Base-by-base conservation (phyloP, 2,797 vertebrate species). In the Lagorchestes hirsutus region DNA sequence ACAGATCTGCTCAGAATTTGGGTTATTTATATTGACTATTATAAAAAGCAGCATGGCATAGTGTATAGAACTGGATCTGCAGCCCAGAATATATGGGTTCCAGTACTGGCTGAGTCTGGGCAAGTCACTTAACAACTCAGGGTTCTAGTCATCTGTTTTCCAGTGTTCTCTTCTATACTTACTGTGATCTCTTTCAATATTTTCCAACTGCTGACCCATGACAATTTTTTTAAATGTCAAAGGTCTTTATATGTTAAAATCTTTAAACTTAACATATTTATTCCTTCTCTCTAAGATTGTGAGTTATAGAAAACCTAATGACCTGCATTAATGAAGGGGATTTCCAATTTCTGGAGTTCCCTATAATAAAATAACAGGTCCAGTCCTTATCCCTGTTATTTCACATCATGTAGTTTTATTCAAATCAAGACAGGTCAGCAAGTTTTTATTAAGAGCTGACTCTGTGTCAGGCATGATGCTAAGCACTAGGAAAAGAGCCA, bases 401-500 rank as follows among this genome's bases (percentile, higher is more conserved):
- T 34, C 28, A 67, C 22, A 74, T n/a, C 62, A 74, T 74, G 34
- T 40, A 74, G 62, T 22, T 50, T 87, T 87, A 9, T 87, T 40
- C 18, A 82, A 82, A 46, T 82, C 74, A 82, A 82, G 24, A 87
- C 74, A 50, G 74, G n/a, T 95, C 92, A 95, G 54, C 56, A 93
- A 58, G 57, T 59, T n/a, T 52, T 95, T 96, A 91, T 62, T 90
- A 91, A 97, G 59, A 92, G 9, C n/a, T 55, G 34, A 46, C 31
- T 90, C 5, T 46, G 29, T 54, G 9, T 91, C 50, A 94, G 46
- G 46, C 28, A 16, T 8, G 22, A 24, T 46, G 18, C 18, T 46
- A 40, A 46, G 22, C n/a, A 46, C n/a, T 27, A 9, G 74, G 10
- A 50, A 82, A 46, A 87, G 74, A 22, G 74, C 74, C 40, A 50